Conservation (phyloP, 1,140 invertebrate species). For the Lepidurus apus region DNA sequence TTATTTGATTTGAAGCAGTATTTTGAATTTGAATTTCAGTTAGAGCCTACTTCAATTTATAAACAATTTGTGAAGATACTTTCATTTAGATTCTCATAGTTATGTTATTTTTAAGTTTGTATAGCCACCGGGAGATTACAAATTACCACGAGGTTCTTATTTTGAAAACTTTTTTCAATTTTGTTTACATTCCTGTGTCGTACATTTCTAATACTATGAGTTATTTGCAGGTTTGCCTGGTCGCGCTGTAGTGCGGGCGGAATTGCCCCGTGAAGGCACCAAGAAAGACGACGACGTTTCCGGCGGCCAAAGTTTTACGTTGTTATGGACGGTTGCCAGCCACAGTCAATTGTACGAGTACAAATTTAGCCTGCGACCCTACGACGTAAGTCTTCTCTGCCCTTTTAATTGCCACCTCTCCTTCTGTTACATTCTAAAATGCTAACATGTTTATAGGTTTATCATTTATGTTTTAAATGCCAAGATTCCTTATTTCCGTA, state of each 20-base stretch:
- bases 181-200: not conserved
- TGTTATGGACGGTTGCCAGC: conserved; percentile 28
- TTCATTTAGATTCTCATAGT: no score
- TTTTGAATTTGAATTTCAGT: no score
- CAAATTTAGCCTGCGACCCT: conserved; percentile 25
- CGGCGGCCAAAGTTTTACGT: conserved; percentile 7
- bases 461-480: no score
- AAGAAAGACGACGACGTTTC: conserved; percentile 20
- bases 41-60: no score
- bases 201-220: conserved; percentile 23
- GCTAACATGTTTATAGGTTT: no score
- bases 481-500: not conserved
- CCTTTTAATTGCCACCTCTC: not conserved
- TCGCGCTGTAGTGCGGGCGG: not conserved
- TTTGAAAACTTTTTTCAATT: not conserved
- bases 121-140: no score
- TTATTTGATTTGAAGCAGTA: no score
- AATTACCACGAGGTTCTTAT: no score
- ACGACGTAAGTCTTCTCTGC: conserved; percentile 1
- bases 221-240: conserved; percentile 9
- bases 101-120: no score
- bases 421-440: no score
- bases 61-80: no score
- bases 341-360: conserved; percentile 33
- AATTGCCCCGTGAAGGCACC: conserved; percentile 22